phyloP scores from a whole-genome alignment of 2,888 invertebrate genomes.

The Pyrrhosoma nymphula region DNA sequence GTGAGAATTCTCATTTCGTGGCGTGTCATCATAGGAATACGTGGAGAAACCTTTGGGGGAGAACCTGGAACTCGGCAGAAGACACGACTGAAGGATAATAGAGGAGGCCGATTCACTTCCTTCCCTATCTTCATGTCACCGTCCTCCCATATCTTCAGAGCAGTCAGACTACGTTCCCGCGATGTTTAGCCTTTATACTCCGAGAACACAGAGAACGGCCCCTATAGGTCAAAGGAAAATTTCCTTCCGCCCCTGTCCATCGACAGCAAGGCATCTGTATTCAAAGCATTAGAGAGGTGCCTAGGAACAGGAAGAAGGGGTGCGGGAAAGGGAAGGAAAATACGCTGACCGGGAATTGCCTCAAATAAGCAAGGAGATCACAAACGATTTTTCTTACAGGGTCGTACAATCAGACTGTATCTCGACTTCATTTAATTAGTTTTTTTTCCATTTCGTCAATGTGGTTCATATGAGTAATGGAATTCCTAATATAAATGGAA shows the following conservation, averaged over 20 bases:
- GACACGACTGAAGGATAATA: neutral
- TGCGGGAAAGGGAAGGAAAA: neutral
- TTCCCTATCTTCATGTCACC: neutral
- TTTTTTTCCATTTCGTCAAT: too few relatives aligned
- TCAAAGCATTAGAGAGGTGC: too few relatives aligned
- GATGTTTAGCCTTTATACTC: neutral
- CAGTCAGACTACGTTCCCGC: neutral
- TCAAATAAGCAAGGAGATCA: neutral
- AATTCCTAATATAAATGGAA: too few relatives aligned
- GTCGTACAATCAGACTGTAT: too few relatives aligned
- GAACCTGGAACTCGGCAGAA: neutral
- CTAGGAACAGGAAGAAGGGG: too few relatives aligned
- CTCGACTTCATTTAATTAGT: too few relatives aligned
- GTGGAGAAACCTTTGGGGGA: neutral
- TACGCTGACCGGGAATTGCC: too few relatives aligned
- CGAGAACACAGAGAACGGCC: neutral
- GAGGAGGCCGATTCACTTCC: neutral
- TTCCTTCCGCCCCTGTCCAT: neutral
- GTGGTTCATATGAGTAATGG: too few relatives aligned
- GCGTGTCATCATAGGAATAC: neutral
- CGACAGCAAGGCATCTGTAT: neutral
- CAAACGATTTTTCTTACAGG: neutral
- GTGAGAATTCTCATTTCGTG: neutral
- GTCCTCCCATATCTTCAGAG: neutral
- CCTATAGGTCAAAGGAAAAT: neutral